Evolutionary conservation across 2,113 vertebrate genomes (phyloP).

Genomic region (Bubo blakistoni): DNA sequence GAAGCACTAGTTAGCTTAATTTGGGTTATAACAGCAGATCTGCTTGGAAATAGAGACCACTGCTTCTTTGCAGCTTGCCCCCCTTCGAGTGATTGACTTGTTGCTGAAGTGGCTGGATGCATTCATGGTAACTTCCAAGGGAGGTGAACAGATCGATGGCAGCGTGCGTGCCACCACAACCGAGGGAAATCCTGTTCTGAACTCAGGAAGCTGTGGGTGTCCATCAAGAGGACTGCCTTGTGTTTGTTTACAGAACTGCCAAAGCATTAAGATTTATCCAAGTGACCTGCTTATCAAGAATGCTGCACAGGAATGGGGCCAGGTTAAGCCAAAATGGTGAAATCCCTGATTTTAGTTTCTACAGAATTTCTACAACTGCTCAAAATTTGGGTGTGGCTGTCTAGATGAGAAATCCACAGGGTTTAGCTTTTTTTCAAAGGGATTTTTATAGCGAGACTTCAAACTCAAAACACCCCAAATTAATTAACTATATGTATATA

Average conservation of each 20-base stretch:
- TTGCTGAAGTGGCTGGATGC: background rate
- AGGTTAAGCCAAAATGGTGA: background rate
- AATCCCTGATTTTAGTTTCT: background rate
- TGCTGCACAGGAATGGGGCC: background rate
- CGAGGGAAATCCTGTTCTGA: background rate
- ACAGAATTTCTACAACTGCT: background rate
- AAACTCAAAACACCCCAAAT: background rate
- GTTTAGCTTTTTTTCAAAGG: background rate
- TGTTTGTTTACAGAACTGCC: background rate
- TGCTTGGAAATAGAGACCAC: background rate
- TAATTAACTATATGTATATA: background rate
- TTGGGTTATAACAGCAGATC: background rate
- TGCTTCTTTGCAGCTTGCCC: background rate
- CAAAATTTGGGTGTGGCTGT: background rate
- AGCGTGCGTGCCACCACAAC: rapidly evolving
- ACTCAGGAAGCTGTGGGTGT: background rate
- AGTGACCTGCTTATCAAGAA: background rate
- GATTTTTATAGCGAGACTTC: background rate
- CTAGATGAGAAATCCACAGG: background rate
- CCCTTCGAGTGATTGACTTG: background rate
- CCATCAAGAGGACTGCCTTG: background rate
- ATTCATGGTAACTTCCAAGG: background rate
- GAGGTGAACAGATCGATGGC: rapidly evolving
- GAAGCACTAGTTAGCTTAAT: background rate
- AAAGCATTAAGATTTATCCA: background rate